Evolutionary conservation across 2,113 vertebrate species (phyloP).

Genomic region (Hypocryptadius cinnamomeus): DNA sequence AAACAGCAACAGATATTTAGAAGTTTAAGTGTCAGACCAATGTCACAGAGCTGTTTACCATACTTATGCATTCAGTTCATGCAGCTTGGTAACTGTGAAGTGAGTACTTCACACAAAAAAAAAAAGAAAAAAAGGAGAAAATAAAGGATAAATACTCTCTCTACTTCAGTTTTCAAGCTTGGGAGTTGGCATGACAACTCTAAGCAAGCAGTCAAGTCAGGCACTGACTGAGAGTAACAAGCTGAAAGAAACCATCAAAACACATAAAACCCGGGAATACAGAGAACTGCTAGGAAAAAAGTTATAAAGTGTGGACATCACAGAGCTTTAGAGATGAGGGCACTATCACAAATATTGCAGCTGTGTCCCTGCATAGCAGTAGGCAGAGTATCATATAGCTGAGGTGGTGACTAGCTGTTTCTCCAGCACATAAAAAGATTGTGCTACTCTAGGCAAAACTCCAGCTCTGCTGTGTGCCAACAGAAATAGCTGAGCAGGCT

Average conservation of each 20-base stretch:
- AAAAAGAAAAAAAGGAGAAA: neutral
- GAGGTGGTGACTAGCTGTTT: slow-evolving; percentile 16
- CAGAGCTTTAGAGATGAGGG: neutral
- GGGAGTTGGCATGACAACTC: slow-evolving; percentile 60
- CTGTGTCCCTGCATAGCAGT: neutral
- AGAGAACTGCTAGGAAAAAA: neutral
- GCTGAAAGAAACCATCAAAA: neutral
- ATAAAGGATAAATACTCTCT: neutral
- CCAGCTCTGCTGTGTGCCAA: slow-evolving; percentile 35
- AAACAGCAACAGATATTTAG: neutral
- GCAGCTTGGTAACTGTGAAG: slow-evolving; percentile 55
- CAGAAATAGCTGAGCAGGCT: slow-evolving; percentile 26
- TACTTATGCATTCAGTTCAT: slow-evolving; percentile 53
- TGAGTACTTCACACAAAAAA: neutral
- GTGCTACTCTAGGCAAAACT: slow-evolving; percentile 48
- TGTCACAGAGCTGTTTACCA: neutral
- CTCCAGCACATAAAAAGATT: slow-evolving; percentile 1
- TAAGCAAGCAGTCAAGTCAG: slow-evolving; percentile 52
- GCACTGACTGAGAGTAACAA: neutral
- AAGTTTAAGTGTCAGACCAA: neutral
- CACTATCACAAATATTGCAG: neutral
- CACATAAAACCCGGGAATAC: neutral
- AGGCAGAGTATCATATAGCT: slow-evolving; percentile 18
- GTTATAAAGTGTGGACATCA: neutral
- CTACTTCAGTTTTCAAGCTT: slow-evolving; percentile 9